phyloP scores from a whole-genome alignment of 1,140 invertebrate species.

The Dendrolimus kikuchii region DNA sequence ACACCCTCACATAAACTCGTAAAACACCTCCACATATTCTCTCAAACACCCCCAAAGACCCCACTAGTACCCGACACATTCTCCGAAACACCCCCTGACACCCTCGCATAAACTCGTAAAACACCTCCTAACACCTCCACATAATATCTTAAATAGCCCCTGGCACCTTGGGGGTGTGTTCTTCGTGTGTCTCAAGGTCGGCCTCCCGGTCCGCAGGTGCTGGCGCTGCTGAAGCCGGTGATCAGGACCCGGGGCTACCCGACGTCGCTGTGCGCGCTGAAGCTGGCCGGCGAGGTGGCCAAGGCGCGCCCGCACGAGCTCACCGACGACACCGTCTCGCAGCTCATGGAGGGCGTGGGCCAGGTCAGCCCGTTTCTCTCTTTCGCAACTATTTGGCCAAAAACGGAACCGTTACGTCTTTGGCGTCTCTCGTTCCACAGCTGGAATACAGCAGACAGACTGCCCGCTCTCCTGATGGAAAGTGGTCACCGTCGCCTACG shows the following conservation, averaged over 20 bases:
- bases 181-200: too few species aligned
- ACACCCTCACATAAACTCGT: too few species aligned
- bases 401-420: too few species aligned
- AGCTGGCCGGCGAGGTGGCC: constrained; percentile 91
- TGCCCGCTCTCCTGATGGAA: too few species aligned
- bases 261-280: constrained; percentile 91
- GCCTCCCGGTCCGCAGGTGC: constrained; percentile 50
- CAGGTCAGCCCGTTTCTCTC: constrained; percentile 72
- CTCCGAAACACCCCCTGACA: not conserved
- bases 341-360: constrained; percentile 91
- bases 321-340: constrained; percentile 81
- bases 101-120: not conserved
- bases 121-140: not conserved
- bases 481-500: too few species aligned
- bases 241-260: constrained; percentile 90
- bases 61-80: not conserved
- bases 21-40: too few species aligned
- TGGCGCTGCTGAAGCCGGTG: constrained; percentile 78
- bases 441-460: too few species aligned
- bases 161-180: too few species aligned
- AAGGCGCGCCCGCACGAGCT: constrained; percentile 79
- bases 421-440: too few species aligned
- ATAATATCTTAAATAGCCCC: too few species aligned
- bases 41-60: too few species aligned
- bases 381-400: too few species aligned